Evolutionary conservation across 1,140 invertebrate species (phyloP).

Genomic region (Rhynchophorus ferrugineus): DNA sequence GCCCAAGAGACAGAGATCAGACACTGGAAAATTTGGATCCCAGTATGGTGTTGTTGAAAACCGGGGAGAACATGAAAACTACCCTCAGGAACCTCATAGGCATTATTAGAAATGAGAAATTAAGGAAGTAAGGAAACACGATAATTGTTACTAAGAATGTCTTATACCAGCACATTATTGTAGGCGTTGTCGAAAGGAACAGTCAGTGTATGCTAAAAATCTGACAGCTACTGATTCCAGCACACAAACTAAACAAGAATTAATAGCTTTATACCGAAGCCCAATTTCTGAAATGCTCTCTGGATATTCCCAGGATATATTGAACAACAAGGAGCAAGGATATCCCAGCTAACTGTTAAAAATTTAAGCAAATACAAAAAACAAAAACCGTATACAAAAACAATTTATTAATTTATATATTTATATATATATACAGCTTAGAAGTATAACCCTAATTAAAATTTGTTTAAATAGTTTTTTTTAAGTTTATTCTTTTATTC

Average conservation of each 20-base stretch:
- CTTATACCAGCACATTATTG: background rate
- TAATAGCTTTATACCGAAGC: slow-evolving; percentile 9
- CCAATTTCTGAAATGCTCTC: background rate
- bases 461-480: slow-evolving; percentile 2
- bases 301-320: background rate
- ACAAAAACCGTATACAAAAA: slow-evolving; percentile 1
- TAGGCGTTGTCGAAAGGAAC: background rate
- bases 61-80: slow-evolving; percentile 32
- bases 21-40: slow-evolving; percentile 16
- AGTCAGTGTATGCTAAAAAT: slow-evolving; percentile 6
- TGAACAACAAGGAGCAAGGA: too few species aligned
- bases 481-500: background rate
- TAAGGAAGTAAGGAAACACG: slow-evolving; percentile 9
- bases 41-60: slow-evolving; percentile 20
- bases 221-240: background rate
- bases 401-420: slow-evolving; percentile 3
- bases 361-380: background rate
- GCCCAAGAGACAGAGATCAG: background rate
- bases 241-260: slow-evolving; percentile 1
- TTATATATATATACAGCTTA: slow-evolving; percentile 5
- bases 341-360: too few species aligned
- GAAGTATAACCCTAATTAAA: background rate
- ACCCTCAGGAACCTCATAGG: slow-evolving; percentile 29
- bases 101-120: slow-evolving; percentile 29
- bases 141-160: background rate